These are phyloP conservation scores for Idaea biselata DNA, from an alignment of 2,888 invertebrate genomes.

Conservation along the genomic window DNA sequence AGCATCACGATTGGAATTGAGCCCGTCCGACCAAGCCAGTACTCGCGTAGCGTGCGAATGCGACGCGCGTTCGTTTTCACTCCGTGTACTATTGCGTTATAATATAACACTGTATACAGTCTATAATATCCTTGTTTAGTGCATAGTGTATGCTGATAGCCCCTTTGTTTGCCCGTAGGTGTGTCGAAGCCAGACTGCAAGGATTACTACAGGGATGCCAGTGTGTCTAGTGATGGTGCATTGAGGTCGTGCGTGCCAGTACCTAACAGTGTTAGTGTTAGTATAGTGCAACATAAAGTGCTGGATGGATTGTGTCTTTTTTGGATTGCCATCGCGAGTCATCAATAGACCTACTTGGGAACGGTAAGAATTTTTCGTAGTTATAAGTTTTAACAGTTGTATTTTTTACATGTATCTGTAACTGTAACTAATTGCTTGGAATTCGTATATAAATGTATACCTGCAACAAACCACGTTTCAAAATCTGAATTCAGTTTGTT, in stretches of 20 bases:
- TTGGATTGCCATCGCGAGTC: conserved; percentile 77
- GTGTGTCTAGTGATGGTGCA: conserved; percentile 76
- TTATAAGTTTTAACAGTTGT: background rate
- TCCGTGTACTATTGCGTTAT: conserved; percentile 21
- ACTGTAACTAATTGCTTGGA: background rate
- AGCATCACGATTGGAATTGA: conserved; percentile 56
- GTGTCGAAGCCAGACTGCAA: conserved; percentile 46
- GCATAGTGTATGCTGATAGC: conserved; percentile 58
- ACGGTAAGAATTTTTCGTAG: conserved; percentile 57
- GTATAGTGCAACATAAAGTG: conserved; percentile 69
- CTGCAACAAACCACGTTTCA: background rate
- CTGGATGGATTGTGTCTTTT: conserved; percentile 75
- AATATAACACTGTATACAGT: conserved; percentile 33
- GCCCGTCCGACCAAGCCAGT: conserved; percentile 50
- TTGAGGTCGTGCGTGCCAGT: conserved; percentile 68
- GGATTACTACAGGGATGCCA: conserved; percentile 62
- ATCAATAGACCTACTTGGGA: conserved; percentile 73
- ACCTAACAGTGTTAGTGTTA: conserved; percentile 71
- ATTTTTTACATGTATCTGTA: background rate
- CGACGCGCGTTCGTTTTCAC: conserved; percentile 38
- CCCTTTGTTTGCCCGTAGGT: conserved; percentile 70
- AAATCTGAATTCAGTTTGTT: background rate
- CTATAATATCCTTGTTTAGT: conserved; percentile 53
- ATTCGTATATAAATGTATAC: background rate
- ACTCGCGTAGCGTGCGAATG: conserved; percentile 52